Percentiles rank a stretch among this genome's conserved stretches.
Conservation (phyloP, 2,113 vertebrate species). For the Prunella himalayana region DNA sequence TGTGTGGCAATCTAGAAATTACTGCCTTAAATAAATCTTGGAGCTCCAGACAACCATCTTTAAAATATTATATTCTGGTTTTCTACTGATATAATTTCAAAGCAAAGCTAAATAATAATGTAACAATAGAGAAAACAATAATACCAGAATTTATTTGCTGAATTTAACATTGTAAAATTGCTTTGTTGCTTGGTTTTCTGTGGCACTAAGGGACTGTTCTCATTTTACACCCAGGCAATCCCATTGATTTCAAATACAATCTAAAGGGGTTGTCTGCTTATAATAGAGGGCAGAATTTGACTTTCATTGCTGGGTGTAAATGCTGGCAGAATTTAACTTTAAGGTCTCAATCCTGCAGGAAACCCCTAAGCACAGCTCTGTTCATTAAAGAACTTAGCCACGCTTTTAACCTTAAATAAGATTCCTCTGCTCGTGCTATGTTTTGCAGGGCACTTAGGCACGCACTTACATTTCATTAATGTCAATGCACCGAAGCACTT, state of each 20-base stretch:
- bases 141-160: constrained; percentile 28
- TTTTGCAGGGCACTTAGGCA: background rate
- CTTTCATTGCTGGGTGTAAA: constrained; percentile 53
- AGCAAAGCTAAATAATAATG: constrained; percentile 28
- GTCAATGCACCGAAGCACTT: background rate
- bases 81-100: constrained; percentile 22
- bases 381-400: constrained; percentile 23
- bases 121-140: constrained; percentile 4
- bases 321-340: constrained; percentile 42
- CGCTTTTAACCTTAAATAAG: constrained; percentile 46
- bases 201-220: constrained; percentile 35
- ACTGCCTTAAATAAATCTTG: constrained; percentile 26
- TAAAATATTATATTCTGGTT: background rate
- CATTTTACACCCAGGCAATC: constrained; percentile 59
- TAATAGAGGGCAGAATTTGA: constrained; percentile 66
- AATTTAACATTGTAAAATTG: constrained; percentile 41
- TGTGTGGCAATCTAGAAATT: constrained; percentile 9
- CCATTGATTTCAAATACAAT: constrained; percentile 59
- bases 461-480: background rate
- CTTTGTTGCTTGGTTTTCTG: constrained; percentile 49
- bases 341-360: constrained; percentile 26
- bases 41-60: constrained; percentile 3
- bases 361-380: constrained; percentile 10
- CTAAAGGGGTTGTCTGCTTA: constrained; percentile 53
- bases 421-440: background rate